A percentile compares a stretch with the other conserved stretches of the same genome.
phyloP scores from a whole-genome alignment of 2,888 invertebrate genomes.

The Lamproptera curius region DNA sequence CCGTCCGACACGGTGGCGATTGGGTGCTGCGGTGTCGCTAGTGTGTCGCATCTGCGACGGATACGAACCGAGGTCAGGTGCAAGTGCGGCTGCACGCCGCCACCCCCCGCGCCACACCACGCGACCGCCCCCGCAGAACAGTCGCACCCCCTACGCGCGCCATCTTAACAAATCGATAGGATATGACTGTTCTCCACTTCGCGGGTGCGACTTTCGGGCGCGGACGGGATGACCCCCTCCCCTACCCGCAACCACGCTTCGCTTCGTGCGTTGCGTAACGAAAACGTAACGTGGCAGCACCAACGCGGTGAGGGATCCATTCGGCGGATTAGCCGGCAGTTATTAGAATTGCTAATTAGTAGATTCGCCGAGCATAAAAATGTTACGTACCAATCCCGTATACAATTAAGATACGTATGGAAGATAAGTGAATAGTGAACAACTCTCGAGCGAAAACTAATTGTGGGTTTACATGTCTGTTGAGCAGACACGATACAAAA shows the following conservation, averaged over 20 bases:
- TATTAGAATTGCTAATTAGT: constrained; percentile 6
- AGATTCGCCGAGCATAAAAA: constrained; percentile 1
- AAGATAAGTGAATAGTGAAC: too few relatives aligned
- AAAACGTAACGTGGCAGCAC: constrained; percentile 36
- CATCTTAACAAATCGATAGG: constrained; percentile 80
- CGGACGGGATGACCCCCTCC: constrained; percentile 68
- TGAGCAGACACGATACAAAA: too few relatives aligned
- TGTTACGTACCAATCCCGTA: not conserved
- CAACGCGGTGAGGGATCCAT: constrained; percentile 1
- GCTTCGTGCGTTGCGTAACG: constrained; percentile 65
- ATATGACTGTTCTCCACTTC: constrained; percentile 78
- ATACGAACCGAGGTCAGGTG: constrained; percentile 61
- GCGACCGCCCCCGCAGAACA: constrained; percentile 31
- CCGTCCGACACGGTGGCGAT: too few relatives aligned
- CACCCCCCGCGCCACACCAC: constrained; percentile 39
- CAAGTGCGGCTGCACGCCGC: constrained; percentile 71
- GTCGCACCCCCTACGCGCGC: constrained; percentile 57
- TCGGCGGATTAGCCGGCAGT: constrained; percentile 8
- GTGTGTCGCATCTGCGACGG: constrained; percentile 52
- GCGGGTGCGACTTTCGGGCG: constrained; percentile 74
- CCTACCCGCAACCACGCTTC: constrained; percentile 26
- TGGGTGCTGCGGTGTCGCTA: constrained; percentile 31
- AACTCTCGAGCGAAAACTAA: too few relatives aligned
- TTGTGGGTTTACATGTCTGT: not conserved
- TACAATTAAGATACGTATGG: constrained; percentile 8